Evolutionary conservation across 23 tunicate species (phyloP).

Genomic region (Halocynthia roretzi): DNA sequence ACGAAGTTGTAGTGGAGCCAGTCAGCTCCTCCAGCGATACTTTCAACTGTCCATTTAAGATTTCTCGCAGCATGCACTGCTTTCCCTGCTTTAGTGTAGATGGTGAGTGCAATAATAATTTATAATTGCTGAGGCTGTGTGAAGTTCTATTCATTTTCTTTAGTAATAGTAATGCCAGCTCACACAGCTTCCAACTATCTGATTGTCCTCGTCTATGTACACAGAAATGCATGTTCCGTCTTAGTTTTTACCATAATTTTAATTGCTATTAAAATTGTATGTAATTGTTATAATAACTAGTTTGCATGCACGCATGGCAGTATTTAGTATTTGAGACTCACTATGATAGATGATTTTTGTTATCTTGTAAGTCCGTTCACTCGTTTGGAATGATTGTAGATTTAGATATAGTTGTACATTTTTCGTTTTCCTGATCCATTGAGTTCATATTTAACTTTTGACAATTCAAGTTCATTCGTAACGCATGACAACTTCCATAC

Average conservation of each 20-base stretch:
- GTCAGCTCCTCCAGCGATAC: constrained; percentile 4
- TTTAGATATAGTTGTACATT: too few species aligned
- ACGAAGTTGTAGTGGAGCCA: constrained; percentile 18
- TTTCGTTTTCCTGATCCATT: too few species aligned
- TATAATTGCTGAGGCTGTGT: background rate
- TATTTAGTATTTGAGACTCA: too few species aligned
- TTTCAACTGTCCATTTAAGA: constrained; percentile 6
- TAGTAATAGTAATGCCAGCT: background rate
- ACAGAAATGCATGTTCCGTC: background rate
- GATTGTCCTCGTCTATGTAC: background rate
- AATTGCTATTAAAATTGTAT: background rate
- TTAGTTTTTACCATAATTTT: background rate
- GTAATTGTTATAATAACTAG: background rate
- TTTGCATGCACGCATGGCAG: too few species aligned
- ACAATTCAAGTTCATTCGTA: too few species aligned
- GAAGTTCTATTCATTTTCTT: background rate
- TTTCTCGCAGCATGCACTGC: constrained; percentile 26
- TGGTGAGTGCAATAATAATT: constrained; percentile 22
- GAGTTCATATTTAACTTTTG: too few species aligned
- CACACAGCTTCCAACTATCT: background rate
- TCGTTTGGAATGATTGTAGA: too few species aligned
- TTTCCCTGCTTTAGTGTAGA: constrained; percentile 14
- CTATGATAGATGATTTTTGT: too few species aligned
- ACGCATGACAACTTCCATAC: too few species aligned
- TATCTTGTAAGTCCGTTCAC: too few species aligned